phyloP scores from a whole-genome alignment of 2,113 vertebrate genomes.

The Bothrops jararaca region DNA sequence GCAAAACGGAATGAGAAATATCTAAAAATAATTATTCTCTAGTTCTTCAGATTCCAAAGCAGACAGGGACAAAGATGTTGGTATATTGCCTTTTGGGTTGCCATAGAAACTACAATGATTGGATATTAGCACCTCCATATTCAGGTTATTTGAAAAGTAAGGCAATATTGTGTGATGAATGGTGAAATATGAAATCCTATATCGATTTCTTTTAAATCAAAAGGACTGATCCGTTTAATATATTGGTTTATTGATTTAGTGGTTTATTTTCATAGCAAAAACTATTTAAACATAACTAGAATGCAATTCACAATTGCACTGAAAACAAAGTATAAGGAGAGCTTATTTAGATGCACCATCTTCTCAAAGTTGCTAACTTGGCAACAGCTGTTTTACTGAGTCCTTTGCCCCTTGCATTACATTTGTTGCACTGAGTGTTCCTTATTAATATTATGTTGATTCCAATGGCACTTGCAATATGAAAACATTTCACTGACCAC shows the following conservation, averaged over 20 bases:
- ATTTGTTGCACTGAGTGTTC: background rate
- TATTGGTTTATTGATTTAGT: background rate
- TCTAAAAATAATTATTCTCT: background rate
- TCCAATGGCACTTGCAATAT: background rate
- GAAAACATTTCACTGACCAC: too few species aligned
- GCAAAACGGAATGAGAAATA: background rate
- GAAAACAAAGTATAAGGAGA: background rate
- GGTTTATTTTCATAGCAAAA: background rate
- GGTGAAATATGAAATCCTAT: background rate
- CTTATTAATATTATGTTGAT: background rate
- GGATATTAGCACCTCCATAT: background rate
- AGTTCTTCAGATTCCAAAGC: background rate
- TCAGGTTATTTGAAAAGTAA: background rate
- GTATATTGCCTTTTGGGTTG: background rate
- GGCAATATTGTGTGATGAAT: background rate
- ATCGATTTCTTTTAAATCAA: background rate
- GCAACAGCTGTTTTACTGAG: background rate
- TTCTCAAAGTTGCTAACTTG: background rate
- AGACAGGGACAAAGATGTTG: background rate
- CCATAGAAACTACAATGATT: background rate
- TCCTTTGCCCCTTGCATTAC: background rate
- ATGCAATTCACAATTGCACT: background rate
- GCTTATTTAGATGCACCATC: background rate
- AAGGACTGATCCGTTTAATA: background rate
- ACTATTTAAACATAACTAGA: background rate